Conservation (phyloP, 2,888 invertebrate genomes). For the Tromatobia lineatoria region DNA sequence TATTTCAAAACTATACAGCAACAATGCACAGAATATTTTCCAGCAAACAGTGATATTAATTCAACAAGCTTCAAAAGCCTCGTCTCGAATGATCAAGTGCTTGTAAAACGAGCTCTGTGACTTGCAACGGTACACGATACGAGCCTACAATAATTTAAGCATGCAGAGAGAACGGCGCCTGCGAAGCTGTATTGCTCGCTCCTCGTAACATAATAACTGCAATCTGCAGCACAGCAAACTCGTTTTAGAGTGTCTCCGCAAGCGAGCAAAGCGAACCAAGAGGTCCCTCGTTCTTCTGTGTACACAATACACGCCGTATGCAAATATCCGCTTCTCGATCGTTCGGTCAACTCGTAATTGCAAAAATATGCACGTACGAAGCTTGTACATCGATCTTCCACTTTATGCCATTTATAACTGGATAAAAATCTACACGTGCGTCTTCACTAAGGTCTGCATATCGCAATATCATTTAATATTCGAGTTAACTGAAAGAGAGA, state of each 20-base stretch:
- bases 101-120: background rate
- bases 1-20: background rate
- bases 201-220: constrained; percentile 23
- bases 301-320: constrained; percentile 25
- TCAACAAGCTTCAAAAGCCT: background rate
- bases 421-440: background rate
- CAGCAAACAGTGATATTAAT: background rate
- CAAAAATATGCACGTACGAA: constrained; percentile 24
- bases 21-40: background rate
- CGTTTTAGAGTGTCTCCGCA: constrained; percentile 17
- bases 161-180: constrained; percentile 4
- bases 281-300: background rate
- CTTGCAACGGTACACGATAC: background rate
- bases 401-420: constrained; percentile 24
- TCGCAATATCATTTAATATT: background rate
- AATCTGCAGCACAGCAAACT: constrained; percentile 28
- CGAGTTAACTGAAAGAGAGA: background rate
- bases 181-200: background rate
- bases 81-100: constrained; percentile 10
- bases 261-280: background rate
- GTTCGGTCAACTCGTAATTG: background rate
- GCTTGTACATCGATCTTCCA: constrained; percentile 29
- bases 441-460: background rate
- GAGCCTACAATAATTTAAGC: background rate
- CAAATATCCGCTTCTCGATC: constrained; percentile 38